Base-by-base conservation (phyloP, 2,797 vertebrate species). In the Natrix natrix region DNA sequence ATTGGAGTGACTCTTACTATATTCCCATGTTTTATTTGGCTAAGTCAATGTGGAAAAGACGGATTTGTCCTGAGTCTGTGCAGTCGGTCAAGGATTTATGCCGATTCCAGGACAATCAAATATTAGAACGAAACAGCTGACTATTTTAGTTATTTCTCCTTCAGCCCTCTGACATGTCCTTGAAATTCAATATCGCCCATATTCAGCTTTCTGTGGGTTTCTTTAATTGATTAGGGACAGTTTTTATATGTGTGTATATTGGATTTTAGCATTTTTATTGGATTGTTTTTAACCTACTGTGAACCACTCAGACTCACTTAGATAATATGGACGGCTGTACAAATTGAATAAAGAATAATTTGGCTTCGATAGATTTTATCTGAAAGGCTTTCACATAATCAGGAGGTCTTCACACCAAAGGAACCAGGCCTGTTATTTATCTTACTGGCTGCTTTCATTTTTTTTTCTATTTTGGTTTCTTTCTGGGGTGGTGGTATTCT, bases 31-130 rank as follows among this genome's bases (percentile, higher is more conserved):
- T 57, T n/a, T 32, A 57, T 2, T 69, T 69, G 14, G n/a, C n/a
- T 7, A 32, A 69, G 2, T 69, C 14, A 32, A 32, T 16, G n/a
- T 69, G 66, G 66, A 69, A 69, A 13, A 54, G 86, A 32, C 11
- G 7, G 37, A 43, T 3, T 22, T 43, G 57, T 10, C n/a, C n/a
- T 20, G 43, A 6, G 11, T 5, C 16, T 28, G 0, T 20, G 26
- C 22, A 89, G 10, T 48, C 3, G 13, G 22, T 43, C 88, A 16
- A 63, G 26, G 2, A 0, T 1, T 87, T 57, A 14, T 87, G 28
- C 26, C 1, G 26, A 16, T 94, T 93, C 61, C 63, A 93, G 93
- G 92, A 91, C 90, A 90, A 60, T 90, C 37, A 56, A 8, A 89
- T 54, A 63, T 66, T 37, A 2, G 26, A 12, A 14, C 52, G 89